phyloP scores from a whole-genome alignment of 2,888 invertebrate species.

The Nomada fabriciana region DNA sequence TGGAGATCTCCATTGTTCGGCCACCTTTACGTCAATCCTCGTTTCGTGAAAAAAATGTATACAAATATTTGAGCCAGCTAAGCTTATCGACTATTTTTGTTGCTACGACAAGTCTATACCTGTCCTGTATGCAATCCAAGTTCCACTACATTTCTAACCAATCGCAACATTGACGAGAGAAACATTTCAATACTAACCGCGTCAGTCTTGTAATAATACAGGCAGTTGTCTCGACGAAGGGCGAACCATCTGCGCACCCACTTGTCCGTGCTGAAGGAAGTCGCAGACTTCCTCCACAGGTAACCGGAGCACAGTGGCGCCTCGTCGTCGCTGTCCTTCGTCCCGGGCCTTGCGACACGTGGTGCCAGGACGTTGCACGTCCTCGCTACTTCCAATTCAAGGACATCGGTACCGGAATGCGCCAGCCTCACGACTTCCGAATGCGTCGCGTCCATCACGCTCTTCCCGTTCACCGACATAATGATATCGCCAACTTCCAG shows the following conservation, averaged over 20 bases:
- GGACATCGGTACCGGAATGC: constrained; percentile 93
- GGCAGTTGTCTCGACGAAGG: constrained; percentile 95
- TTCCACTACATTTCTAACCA: neutral
- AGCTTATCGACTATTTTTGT: too few species aligned
- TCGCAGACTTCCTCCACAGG: constrained; percentile 90
- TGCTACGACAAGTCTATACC: too few species aligned
- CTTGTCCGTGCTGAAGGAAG: constrained; percentile 86
- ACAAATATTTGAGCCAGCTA: too few species aligned
- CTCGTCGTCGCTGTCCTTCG: constrained; percentile 85
- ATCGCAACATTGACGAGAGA: neutral
- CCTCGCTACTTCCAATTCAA: constrained; percentile 94
- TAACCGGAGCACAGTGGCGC: constrained; percentile 89
- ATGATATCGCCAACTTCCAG: constrained; percentile 97
- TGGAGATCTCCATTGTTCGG: too few species aligned
- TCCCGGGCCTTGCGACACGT: constrained; percentile 87
- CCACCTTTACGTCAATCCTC: too few species aligned
- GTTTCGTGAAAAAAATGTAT: too few species aligned
- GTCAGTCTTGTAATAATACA: constrained; percentile 97
- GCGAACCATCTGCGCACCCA: constrained; percentile 97
- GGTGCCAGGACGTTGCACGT: constrained; percentile 93
- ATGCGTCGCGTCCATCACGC: constrained; percentile 96
- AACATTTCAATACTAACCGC: constrained; percentile 86
- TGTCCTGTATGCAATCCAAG: too few species aligned
- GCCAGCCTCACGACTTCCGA: constrained; percentile 97
- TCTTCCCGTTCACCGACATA: constrained; percentile 95